These are phyloP conservation scores for Tetranychus truncatus DNA, from an alignment of 2,888 invertebrate genomes.

Conservation along the genomic window DNA sequence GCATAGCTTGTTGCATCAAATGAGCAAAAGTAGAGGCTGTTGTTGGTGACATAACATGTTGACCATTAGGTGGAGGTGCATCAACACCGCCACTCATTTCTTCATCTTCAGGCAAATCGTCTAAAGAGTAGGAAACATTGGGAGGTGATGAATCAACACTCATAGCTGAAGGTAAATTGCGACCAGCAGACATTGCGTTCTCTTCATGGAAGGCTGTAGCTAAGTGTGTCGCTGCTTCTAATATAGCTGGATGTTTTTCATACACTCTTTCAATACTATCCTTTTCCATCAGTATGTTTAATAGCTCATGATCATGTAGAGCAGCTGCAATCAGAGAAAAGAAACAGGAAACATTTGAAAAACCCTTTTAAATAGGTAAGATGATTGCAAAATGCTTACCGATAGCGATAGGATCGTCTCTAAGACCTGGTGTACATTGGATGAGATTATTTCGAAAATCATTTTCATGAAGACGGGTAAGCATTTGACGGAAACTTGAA, in stretches of 20 bases:
- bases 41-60: conserved; percentile 14
- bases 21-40: conserved; percentile 3
- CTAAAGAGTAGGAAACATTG: conserved; percentile 31
- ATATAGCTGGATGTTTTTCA: conserved; percentile 48
- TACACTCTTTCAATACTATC: conserved; percentile 49
- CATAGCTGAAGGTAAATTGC: conserved; percentile 3
- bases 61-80: conserved; percentile 20
- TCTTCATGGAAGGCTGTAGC: conserved; percentile 41
- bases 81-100: conserved; percentile 25
- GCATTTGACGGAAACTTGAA: conserved; percentile 46
- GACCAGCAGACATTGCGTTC: conserved; percentile 4
- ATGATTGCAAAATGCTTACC: conserved; percentile 26
- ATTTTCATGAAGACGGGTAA: conserved; percentile 41
- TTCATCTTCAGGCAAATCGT: conserved; percentile 35
- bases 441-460: conserved; percentile 48
- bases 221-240: conserved; percentile 48
- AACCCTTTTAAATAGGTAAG: not conserved
- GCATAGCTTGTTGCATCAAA: not conserved
- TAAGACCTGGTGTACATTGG: conserved; percentile 48
- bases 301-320: conserved; percentile 54
- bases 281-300: conserved; percentile 49
- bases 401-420: conserved; percentile 50
- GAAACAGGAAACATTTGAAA: not conserved
- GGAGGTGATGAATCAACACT: not conserved
- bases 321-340: conserved; percentile 39